Base-by-base conservation (phyloP, 2,888 invertebrate genomes). In the Deroplatys truncata region DNA sequence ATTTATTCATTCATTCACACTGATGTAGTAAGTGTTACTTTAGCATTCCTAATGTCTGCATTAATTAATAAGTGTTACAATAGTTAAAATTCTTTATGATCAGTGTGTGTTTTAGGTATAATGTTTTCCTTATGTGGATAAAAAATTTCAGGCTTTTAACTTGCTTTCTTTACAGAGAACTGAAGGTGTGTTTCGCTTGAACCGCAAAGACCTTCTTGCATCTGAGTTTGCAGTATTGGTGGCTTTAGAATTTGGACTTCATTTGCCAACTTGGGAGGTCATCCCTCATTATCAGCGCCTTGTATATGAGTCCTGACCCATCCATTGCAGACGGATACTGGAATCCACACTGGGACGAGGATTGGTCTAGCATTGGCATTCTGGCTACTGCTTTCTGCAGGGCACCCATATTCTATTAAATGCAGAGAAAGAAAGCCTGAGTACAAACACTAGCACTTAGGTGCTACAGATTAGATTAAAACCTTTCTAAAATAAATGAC, bases 211-310 rank as follows among this genome's bases (percentile, higher is more conserved):
- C 92, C 94, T 99, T 91, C 95, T 99, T 91, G 95, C 97, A 72
- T 98, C 98, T 90, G 99, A 99, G 94, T 98, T 99, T 94, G 98
- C 98, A 9, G 98, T 98, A 86, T 95, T 99, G 89, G 98, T 99
- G 88, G 98, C 98, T 5, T 94, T 99, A 90, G 98, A 99, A 94
- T 99, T 99, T 93, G 97, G 98, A 20, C 95, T 99, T 90, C 98
- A 98, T 94, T 96, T 98, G 91, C 98, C 98, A 35, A 97, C 97
- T 88, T 96, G 96, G 94, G 98, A 99, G 94, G 96, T 99, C 91
- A 96, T 97, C 94, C 98, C 99, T 20, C 99, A 99, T 94, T 99
- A 98, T 94, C 98, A 99, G 94, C 96, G 99, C 89, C 95, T 99
- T 91, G 95, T 98, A 91, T 98, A 98, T 94, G 98, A 98, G 93